phyloP scores from a whole-genome alignment of 2,888 invertebrate species.

The Melanchra persicariae region DNA sequence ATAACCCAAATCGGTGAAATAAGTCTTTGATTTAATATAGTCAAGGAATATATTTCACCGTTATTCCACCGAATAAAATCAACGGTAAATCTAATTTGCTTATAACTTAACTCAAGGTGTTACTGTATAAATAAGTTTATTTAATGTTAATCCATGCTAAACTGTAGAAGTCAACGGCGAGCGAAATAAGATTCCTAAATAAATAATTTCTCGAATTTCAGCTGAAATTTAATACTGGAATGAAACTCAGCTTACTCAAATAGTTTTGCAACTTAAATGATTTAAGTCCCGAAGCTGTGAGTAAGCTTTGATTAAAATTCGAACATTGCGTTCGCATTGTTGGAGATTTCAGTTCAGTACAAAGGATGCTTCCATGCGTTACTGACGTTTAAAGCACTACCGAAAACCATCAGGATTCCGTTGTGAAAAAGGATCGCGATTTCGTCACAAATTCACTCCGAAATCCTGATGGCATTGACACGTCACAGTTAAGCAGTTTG shows the following conservation, averaged over 20 bases:
- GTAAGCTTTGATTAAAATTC: neutral
- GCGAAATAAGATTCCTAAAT: conserved; percentile 8
- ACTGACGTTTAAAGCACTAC: neutral
- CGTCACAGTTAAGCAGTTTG: too few species aligned
- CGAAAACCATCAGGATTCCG: too few species aligned
- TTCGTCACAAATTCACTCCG: too few species aligned
- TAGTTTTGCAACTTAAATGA: conserved; percentile 2
- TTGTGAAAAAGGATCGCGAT: too few species aligned
- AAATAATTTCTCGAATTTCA: neutral
- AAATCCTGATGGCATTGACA: too few species aligned
- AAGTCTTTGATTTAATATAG: too few species aligned
- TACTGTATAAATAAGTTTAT: conserved; percentile 23
- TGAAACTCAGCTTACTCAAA: neutral
- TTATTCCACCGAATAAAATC: conserved; percentile 1
- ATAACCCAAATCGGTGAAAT: conserved; percentile 7
- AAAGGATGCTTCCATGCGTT: neutral
- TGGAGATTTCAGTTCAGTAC: neutral
- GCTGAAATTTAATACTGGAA: conserved; percentile 3
- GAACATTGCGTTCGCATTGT: neutral
- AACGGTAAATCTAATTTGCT: conserved; percentile 23
- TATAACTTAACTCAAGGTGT: conserved; percentile 6
- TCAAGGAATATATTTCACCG: too few species aligned
- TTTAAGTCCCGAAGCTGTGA: neutral
- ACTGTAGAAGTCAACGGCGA: neutral
- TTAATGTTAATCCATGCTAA: conserved; percentile 15